Evolutionary conservation across 2,797 vertebrate genomes (phyloP).

Genomic region (Thalassophryne amazonica): DNA sequence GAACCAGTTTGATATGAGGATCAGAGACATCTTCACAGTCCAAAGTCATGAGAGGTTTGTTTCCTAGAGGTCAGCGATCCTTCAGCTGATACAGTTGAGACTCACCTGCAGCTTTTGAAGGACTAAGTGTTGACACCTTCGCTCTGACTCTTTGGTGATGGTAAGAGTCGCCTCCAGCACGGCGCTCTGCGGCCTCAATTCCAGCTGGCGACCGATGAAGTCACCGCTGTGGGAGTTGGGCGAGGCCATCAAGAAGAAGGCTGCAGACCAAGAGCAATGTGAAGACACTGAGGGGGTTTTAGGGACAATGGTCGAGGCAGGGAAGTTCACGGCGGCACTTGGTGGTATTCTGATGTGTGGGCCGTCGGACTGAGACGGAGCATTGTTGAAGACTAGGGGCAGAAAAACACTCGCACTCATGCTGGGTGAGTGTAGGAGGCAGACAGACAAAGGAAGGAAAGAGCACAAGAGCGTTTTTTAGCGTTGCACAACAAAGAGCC

Average conservation of each 20-base stretch:
- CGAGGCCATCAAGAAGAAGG: slow-evolving; percentile 56
- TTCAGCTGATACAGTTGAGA: slow-evolving; percentile 13
- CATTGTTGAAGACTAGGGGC: slow-evolving; percentile 51
- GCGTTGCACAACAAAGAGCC: slow-evolving; percentile 47
- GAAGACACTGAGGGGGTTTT: slow-evolving; percentile 22
- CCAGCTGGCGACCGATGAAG: slow-evolving; percentile 58
- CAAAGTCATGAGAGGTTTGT: too few species aligned
- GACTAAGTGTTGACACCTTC: slow-evolving; percentile 20
- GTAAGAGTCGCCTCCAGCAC: slow-evolving; percentile 45
- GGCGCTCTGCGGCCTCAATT: slow-evolving; percentile 39
- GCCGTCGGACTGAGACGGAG: slow-evolving; percentile 48
- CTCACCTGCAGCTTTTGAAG: slow-evolving; percentile 12
- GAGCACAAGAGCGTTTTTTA: slow-evolving; percentile 47
- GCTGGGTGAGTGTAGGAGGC: slow-evolving; percentile 55
- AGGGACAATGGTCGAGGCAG: slow-evolving; percentile 27
- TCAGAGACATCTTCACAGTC: too few species aligned
- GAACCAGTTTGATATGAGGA: too few species aligned
- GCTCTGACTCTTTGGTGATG: slow-evolving; percentile 33
- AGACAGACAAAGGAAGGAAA: slow-evolving; percentile 54
- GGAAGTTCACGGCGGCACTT: slow-evolving; percentile 39
- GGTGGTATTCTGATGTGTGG: slow-evolving; percentile 66
- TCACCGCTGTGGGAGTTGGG: slow-evolving; percentile 59
- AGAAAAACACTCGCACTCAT: slow-evolving; percentile 47
- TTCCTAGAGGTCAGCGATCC: slow-evolving; percentile 17
- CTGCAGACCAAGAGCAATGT: slow-evolving; percentile 17